Conservation (phyloP, 2,888 invertebrate species). For the Thereva nobilitata region DNA sequence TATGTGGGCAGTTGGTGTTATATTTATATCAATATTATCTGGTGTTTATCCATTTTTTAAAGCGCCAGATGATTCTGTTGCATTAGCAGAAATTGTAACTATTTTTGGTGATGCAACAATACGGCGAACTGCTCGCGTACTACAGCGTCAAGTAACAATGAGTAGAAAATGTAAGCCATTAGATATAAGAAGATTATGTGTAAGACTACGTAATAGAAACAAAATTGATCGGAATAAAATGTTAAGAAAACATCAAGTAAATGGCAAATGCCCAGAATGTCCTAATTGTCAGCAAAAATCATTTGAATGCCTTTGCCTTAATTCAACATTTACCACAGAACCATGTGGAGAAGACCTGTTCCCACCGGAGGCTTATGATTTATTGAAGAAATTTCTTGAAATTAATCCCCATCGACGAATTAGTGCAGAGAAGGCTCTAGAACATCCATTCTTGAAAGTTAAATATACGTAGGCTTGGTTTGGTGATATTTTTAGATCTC, state of each 20-base stretch:
- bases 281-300: conserved; percentile 56
- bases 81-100: conserved; percentile 80
- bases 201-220: conserved; percentile 56
- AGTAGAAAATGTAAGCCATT: conserved; percentile 61
- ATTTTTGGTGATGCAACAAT: conserved; percentile 75
- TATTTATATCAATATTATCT: conserved; percentile 76
- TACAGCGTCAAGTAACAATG: conserved; percentile 64
- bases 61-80: conserved; percentile 76
- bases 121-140: conserved; percentile 67
- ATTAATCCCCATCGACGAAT: conserved; percentile 77
- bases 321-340: conserved; percentile 49
- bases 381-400: conserved; percentile 72
- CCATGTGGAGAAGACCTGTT: conserved; percentile 58
- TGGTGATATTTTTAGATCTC: too few relatives aligned
- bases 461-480: too few relatives aligned
- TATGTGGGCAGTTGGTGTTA: conserved; percentile 87
- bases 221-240: conserved; percentile 51
- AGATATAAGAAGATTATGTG: conserved; percentile 59
- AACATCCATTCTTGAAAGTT: conserved; percentile 71
- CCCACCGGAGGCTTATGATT: conserved; percentile 74
- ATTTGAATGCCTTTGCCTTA: conserved; percentile 57
- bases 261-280: conserved; percentile 52
- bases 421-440: conserved; percentile 73
- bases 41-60: conserved; percentile 84
- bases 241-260: conserved; percentile 48